Evolutionary conservation across 2,888 invertebrate genomes (phyloP), one percentile per base, ranked within the genome.

Genomic region (Caenorhabditis sulstoni): DNA sequence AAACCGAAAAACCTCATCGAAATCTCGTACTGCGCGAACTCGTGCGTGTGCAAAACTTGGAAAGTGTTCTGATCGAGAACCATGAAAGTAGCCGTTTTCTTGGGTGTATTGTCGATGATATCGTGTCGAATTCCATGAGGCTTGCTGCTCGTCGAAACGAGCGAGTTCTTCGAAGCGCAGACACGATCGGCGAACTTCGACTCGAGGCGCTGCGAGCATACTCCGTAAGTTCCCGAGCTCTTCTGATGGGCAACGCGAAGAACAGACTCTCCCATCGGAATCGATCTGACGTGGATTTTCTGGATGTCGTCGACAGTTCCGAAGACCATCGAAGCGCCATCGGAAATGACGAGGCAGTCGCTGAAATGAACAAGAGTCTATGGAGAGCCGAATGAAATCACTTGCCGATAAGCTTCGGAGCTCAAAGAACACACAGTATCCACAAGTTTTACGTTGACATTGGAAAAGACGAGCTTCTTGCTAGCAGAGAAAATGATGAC

Each of bases 351-450:
- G 91, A 97, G 93, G 85, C 92, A 92, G 82, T 82, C 90, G 82
- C 81, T 80, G 62, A 22, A 73, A 59, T n/a, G n/a, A n/a, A n/a
- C n/a, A n/a, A n/a, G n/a, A n/a, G n/a, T n/a, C n/a, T n/a, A n/a
- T n/a, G n/a, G n/a, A 2, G 35, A 22, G 18, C 7, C 12, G 7
- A 14, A 14, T 9, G n/a, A 66, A 16, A 37, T 3, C 9, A 16
- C 59, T 49, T 18, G 85, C 79, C 96, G 95, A 91, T 97, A 99
- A 0, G 96, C 95, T 88, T 95, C 94, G 0, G 98, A 95, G 91
- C 98, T 96, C 20, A 99, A 92, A 0, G 96, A 96, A 91, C 98
- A 98, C 96, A 99, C 98, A 90, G 97, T 96, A 88, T 95, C 95
- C 0, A 99, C 92, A 83, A 92, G 91, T 77, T 91, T 91, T 68